Percentiles rank a stretch among this genome's conserved stretches.
These are phyloP conservation scores for Serinus canaria DNA, from an alignment of 2,113 vertebrate species.

Conservation along the genomic window DNA sequence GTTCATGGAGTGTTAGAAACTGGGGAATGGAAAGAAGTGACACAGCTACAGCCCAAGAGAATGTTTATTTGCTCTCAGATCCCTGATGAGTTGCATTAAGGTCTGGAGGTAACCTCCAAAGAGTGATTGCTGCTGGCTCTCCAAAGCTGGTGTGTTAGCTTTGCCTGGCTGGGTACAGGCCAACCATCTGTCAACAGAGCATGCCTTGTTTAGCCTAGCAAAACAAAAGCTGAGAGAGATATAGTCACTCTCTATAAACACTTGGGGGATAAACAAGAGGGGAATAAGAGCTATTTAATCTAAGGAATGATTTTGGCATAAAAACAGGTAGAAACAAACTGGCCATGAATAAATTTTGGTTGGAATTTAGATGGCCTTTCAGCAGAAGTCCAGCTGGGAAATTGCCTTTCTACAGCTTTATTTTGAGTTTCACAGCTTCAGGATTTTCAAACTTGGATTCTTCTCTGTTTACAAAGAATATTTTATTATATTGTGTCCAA, in stretches of 20 bases:
- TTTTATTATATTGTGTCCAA: background rate
- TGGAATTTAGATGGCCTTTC: background rate
- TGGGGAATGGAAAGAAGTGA: background rate
- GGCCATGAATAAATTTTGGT: background rate
- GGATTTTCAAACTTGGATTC: background rate
- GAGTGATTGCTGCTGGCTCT: conserved; percentile 10
- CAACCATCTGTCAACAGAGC: conserved; percentile 48
- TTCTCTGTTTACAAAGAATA: background rate
- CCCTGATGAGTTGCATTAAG: background rate
- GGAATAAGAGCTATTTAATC: background rate
- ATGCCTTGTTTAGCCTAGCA: conserved; percentile 41
- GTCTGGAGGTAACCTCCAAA: background rate
- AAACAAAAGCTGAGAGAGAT: conserved; percentile 41
- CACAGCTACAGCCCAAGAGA: background rate
- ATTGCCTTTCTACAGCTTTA: background rate
- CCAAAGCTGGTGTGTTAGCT: conserved; percentile 22
- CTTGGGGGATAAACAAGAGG: background rate
- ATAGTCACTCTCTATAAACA: background rate
- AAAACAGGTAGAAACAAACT: background rate
- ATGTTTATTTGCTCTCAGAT: background rate
- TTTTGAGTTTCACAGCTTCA: background rate
- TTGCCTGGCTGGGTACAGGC: background rate
- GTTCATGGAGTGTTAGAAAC: background rate
- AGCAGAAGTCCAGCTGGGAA: background rate
- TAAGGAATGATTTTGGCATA: background rate